phyloP scores from a whole-genome alignment of 2,888 invertebrate genomes.

The Vesta saturnalis region DNA sequence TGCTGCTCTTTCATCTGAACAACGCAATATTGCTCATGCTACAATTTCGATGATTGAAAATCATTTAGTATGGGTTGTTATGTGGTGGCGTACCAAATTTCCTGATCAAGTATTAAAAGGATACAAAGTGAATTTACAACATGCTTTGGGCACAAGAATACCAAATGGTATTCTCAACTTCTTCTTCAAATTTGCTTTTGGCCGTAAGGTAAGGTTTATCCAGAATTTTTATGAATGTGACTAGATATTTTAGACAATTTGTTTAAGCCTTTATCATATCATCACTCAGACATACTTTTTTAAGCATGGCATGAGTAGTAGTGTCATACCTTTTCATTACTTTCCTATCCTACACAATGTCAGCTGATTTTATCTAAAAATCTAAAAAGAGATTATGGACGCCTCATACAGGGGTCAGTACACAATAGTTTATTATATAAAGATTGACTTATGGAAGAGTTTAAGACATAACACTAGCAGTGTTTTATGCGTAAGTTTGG shows the following conservation, averaged over 20 bases:
- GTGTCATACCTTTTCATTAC: too few relatives aligned
- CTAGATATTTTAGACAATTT: too few relatives aligned
- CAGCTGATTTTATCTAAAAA: too few relatives aligned
- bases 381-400: too few relatives aligned
- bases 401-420: too few relatives aligned
- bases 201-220: constrained; percentile 76
- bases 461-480: too few relatives aligned
- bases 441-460: too few relatives aligned
- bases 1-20: constrained; percentile 82
- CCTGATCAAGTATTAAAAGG: constrained; percentile 87
- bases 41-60: constrained; percentile 96
- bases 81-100: constrained; percentile 93
- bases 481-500: too few relatives aligned
- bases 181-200: constrained; percentile 88
- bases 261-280: background rate
- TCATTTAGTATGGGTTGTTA: constrained; percentile 90
- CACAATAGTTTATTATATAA: too few relatives aligned
- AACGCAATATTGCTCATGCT: constrained; percentile 89
- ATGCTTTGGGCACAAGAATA: constrained; percentile 85
- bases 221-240: background rate
- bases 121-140: constrained; percentile 91
- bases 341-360: too few relatives aligned
- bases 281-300: background rate
- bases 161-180: constrained; percentile 89
- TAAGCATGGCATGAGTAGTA: constrained; percentile 12